A percentile compares a stretch with the other conserved stretches of the same genome.
Evolutionary conservation across 2,888 invertebrate genomes (phyloP).

Genomic region (Habroteleia sp.): DNA sequence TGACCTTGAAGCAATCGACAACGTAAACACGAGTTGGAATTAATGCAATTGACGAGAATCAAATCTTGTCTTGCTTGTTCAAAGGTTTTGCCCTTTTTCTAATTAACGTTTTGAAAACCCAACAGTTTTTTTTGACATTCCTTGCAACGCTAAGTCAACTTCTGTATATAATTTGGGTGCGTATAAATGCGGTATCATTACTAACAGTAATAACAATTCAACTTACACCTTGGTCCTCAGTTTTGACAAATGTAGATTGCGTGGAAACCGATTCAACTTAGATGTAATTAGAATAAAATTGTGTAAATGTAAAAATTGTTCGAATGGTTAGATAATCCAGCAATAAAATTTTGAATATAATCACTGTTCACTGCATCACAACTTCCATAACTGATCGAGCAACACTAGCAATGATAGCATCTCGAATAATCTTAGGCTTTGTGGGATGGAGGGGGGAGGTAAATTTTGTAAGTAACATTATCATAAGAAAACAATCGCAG

Average conservation of each 20-base stretch:
- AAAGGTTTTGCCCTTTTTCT: conserved; percentile 1
- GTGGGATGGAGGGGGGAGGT: conserved; percentile 37
- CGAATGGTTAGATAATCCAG: too few species aligned
- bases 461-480: conserved; percentile 62
- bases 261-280: too few species aligned
- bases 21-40: conserved; percentile 39
- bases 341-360: too few species aligned
- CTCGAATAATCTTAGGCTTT: conserved; percentile 52
- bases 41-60: conserved; percentile 24
- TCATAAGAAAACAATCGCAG: conserved; percentile 64
- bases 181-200: too few species aligned
- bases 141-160: not conserved
- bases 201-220: too few species aligned
- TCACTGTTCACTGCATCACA: too few species aligned
- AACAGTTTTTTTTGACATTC: not conserved
- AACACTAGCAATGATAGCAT: conserved; percentile 26
- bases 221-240: too few species aligned
- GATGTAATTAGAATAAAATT: too few species aligned
- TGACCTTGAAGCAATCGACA: conserved; percentile 48
- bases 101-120: conserved; percentile 15
- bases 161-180: too few species aligned
- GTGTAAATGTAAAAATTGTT: too few species aligned
- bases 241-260: too few species aligned
- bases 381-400: conserved; percentile 27
- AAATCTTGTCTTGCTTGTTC: conserved; percentile 17